phyloP scores from a whole-genome alignment of 2,797 vertebrate species.

The Cephalopachus bancanus region DNA sequence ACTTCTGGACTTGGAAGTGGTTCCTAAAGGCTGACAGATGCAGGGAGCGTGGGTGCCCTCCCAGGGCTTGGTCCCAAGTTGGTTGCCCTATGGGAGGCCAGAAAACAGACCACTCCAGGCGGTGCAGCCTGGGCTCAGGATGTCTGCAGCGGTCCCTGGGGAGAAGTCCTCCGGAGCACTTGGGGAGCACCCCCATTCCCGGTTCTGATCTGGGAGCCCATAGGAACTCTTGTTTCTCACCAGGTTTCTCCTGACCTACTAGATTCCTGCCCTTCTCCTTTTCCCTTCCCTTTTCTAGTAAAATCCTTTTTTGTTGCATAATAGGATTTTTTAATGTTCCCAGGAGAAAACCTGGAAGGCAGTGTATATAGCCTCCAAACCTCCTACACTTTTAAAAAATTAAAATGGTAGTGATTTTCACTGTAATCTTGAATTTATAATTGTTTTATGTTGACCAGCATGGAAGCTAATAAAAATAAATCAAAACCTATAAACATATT shows the following conservation, averaged over 20 bases:
- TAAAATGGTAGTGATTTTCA: conserved; percentile 51
- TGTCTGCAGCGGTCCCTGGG: neutral
- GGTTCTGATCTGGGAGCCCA: neutral
- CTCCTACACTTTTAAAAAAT: neutral
- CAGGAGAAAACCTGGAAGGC: neutral
- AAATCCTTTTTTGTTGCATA: neutral
- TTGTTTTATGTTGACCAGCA: conserved; percentile 73
- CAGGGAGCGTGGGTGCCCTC: neutral
- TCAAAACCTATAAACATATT: conserved; percentile 42
- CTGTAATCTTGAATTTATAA: conserved; percentile 68
- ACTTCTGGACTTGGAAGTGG: neutral
- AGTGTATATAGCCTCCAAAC: neutral
- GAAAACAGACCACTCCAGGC: neutral
- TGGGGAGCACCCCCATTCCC: accelerated
- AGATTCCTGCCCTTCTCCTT: neutral
- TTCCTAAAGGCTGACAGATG: neutral
- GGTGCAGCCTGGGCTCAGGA: accelerated
- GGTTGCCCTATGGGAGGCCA: no score
- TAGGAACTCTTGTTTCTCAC: neutral
- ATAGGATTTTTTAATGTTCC: neutral
- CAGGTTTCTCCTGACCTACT: neutral
- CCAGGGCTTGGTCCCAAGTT: neutral
- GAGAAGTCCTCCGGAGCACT: neutral
- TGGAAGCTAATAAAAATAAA: conserved; percentile 69
- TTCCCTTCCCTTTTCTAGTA: neutral